Base-by-base conservation (phyloP, 2,113 vertebrate genomes). In the Xenopus borealis region DNA sequence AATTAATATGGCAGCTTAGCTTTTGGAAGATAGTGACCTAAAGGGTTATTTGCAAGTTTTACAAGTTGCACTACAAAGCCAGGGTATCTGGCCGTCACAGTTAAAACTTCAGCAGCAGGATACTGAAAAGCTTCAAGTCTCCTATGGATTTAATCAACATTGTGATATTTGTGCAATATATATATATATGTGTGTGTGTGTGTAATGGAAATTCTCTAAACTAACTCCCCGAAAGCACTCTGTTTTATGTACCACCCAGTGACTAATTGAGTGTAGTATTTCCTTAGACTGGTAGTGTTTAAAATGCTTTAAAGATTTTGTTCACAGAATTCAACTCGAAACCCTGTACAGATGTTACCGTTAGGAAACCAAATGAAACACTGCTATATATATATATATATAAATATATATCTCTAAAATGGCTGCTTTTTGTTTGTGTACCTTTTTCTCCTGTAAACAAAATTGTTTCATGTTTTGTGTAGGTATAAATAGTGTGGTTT, bases 361-460 rank as follows among this genome's bases (percentile, higher is more conserved):
- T 89, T 87, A 84, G 82, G 53, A 83, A 85, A 88, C 84, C 82
- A 87, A 86, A 90, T 92, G 86, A 84, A 83, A 84, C 79, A 89
- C 62, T 87, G 87, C 90, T 85, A 85, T 85, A 82, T 81, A 88
- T 93, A 33, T 4, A 33, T 4, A 33, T 40, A 40, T 50, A 50
- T 50, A 50, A 50, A 50, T 50, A 50, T 50, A 50, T 50, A 6
- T 16, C 6, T 16, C 6, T 16, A 50, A 12, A 50, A 50, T 90
- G 91, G 94, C 95, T 93, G 92, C 90, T 94, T 94, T 96, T 91
- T 92, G 94, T 92, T 87, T 86, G 91, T 96, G 91, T 91, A 84
- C 78, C 88, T 92, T 93, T 92, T 85, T 85, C 72, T 67, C 50
- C 65, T 50, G 65, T 70, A 70, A 19, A 52, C 57, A 50, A 44